Evolutionary conservation across 2,113 vertebrate species (phyloP), one percentile per base, ranked within the genome.

Genomic region (Sporophila hypoxantha): DNA sequence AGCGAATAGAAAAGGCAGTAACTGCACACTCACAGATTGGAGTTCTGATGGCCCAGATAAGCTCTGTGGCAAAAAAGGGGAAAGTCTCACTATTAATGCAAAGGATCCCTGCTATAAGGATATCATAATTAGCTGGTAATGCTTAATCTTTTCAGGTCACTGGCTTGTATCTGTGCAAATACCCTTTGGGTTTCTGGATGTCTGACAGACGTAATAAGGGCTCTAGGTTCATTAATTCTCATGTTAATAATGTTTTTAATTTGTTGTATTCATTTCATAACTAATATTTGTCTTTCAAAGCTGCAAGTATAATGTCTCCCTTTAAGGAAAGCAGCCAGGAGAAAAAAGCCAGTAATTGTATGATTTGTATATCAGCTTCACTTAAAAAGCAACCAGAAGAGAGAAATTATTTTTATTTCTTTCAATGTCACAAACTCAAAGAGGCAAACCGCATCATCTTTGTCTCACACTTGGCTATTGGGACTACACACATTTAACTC

Each of bases 81-180:
- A 32, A 36, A 18, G 14, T 12, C 32, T 82, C 69, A 50, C 14
- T 78, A 65, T 57, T 83, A 65, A 68, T 76, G 26, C 22, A 75
- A 93, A 93, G n/a, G 61, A 76, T 75, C 32, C 14, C 59, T 78
- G 18, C 42, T 78, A 30, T 78, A 90, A 81, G 70, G 50, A 82
- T 34, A 86, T 90, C 34, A 53, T 90, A 84, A 93, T 86, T 81
- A 92, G 49, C 47, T 85, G 71, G 50, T 21, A 82, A 42, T 50
- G 42, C 23, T 87, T 89, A 69, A 85, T 92, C 76, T 90, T 94
- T 90, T 90, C 82, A 87, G 64, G 75, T 93, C 91, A 82, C 50
- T 90, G 70, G 49, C 70, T 93, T 6, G 4, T 85, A 75, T 71
- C 69, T 85, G 11, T 75, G 49, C 29, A 77, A 91, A 95, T 68